phyloP scores from a whole-genome alignment of 2,888 invertebrate species.

The Caenorhabditis angaria region DNA sequence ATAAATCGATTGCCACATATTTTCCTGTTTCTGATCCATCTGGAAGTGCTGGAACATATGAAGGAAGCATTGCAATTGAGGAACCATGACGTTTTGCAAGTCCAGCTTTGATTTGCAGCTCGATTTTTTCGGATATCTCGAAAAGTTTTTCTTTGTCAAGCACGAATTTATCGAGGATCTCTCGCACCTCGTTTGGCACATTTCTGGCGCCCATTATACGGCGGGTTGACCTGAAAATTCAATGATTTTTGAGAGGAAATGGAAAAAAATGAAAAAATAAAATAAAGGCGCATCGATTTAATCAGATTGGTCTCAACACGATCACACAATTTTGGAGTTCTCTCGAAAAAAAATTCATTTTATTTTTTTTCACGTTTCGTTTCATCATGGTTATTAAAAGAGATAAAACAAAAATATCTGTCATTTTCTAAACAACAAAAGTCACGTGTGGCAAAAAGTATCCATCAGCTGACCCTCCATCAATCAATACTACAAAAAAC shows the following conservation, averaged over 20 bases:
- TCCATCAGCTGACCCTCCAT: background rate
- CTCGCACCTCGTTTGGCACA: background rate
- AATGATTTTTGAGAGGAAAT: background rate
- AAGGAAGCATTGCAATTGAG: constrained; percentile 71
- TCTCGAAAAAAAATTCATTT: background rate
- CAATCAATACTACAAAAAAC: background rate
- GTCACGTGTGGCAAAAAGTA: background rate
- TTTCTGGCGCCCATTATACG: background rate
- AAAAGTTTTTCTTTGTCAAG: constrained; percentile 60
- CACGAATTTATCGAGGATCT: constrained; percentile 52
- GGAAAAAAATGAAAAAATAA: background rate
- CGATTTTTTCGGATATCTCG: constrained; percentile 65
- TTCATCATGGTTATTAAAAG: background rate
- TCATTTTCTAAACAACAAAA: background rate
- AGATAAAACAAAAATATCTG: background rate
- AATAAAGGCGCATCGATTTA: background rate
- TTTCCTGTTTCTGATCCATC: constrained; percentile 71
- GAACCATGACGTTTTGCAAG: constrained; percentile 47
- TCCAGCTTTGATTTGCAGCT: constrained; percentile 58
- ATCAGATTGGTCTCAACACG: background rate
- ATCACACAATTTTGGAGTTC: background rate
- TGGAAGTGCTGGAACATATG: constrained; percentile 72
- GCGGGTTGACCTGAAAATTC: background rate
- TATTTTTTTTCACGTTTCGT: background rate
- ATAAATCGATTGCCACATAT: constrained; percentile 72